Evolutionary conservation across 2,888 invertebrate species (phyloP).

Genomic region (Pristionchus japonicus): DNA sequence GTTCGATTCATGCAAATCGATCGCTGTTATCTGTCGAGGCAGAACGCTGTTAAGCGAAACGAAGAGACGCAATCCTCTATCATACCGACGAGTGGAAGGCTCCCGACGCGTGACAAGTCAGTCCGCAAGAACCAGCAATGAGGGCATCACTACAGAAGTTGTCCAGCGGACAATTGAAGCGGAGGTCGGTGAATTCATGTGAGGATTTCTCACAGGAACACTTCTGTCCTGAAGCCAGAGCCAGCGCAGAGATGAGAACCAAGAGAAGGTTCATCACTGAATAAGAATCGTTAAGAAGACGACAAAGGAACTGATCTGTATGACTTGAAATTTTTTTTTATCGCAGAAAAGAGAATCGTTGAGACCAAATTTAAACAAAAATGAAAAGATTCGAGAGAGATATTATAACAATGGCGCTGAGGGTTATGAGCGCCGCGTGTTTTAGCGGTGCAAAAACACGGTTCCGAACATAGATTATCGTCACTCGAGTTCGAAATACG

Average conservation of each 20-base stretch:
- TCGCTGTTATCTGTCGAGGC: too few species aligned
- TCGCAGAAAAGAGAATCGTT: neutral
- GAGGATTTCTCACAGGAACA: neutral
- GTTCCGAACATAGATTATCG: too few species aligned
- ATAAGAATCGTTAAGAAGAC: too few species aligned
- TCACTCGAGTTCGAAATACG: too few species aligned
- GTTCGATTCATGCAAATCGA: too few species aligned
- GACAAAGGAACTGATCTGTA: too few species aligned
- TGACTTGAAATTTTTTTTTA: too few species aligned
- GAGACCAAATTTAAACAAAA: neutral
- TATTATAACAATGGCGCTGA: neutral
- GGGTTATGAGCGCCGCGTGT: neutral
- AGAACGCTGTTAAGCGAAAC: neutral
- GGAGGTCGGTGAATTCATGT: neutral
- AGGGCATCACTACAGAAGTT: slow-evolving; percentile 3
- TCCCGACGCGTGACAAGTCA: neutral
- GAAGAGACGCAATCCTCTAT: neutral
- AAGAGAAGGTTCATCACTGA: neutral
- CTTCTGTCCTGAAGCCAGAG: neutral
- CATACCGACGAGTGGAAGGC: neutral
- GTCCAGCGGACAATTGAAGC: neutral
- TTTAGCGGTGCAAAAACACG: too few species aligned
- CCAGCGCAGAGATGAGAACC: neutral
- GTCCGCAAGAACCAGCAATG: neutral
- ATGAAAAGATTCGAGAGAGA: neutral